Conservation (phyloP, 2,113 vertebrate genomes). For the Neogobius melanostomus region DNA sequence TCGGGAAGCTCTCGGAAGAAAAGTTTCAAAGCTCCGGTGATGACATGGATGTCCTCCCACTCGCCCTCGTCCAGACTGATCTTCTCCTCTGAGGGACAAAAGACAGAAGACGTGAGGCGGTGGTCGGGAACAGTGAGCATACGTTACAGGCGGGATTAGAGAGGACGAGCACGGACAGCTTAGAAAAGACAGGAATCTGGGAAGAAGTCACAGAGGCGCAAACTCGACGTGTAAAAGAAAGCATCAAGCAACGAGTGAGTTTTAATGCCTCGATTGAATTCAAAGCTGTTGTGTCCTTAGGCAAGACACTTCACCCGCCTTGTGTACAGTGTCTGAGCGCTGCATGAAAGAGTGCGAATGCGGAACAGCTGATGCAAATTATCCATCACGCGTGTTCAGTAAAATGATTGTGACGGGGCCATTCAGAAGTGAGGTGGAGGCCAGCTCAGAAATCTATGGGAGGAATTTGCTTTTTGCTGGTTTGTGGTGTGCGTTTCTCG, state of each 20-base stretch:
- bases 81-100: constrained; percentile 78
- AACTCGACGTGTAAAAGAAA: background rate
- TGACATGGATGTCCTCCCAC: constrained; percentile 91
- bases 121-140: constrained; percentile 5
- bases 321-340: too few species aligned
- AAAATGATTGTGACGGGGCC: too few species aligned
- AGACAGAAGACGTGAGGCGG: background rate
- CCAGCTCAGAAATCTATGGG: too few species aligned
- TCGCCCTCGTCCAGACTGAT: constrained; percentile 84
- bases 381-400: too few species aligned
- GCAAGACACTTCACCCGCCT: too few species aligned
- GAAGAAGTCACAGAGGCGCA: background rate
- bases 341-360: too few species aligned
- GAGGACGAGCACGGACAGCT: constrained; percentile 13
- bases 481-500: too few species aligned
- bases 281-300: too few species aligned
- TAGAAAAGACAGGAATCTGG: constrained; percentile 11
- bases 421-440: too few species aligned
- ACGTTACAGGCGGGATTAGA: constrained; percentile 18
- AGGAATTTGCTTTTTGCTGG: too few species aligned
- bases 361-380: too few species aligned
- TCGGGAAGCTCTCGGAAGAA: constrained; percentile 92
- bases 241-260: background rate
- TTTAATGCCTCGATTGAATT: too few species aligned
- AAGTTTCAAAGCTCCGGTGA: constrained; percentile 91